Evolutionary conservation across 2,888 invertebrate species (phyloP).

Genomic region (Leptothorax acervorum): DNA sequence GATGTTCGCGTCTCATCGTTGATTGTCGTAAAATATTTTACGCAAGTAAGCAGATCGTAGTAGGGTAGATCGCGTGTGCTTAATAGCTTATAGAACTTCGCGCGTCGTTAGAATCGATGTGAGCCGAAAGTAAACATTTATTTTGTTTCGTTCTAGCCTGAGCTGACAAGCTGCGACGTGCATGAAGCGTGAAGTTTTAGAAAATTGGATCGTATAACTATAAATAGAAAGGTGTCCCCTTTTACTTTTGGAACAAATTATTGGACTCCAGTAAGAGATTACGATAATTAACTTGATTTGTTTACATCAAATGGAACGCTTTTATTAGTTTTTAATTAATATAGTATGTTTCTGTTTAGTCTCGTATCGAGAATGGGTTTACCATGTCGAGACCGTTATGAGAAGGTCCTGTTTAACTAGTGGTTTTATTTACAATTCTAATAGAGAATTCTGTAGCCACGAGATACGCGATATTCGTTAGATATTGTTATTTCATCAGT

Average conservation of each 20-base stretch:
- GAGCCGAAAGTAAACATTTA: background rate
- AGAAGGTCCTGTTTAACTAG: background rate
- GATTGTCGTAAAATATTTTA: slow-evolving; percentile 10
- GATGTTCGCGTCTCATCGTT: background rate
- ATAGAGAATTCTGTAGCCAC: background rate
- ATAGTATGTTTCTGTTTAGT: background rate
- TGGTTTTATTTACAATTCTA: slow-evolving; percentile 7
- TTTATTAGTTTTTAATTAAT: background rate
- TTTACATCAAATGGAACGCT: background rate
- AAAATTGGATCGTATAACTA: background rate
- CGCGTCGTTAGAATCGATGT: background rate
- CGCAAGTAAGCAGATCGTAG: background rate
- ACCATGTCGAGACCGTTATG: background rate
- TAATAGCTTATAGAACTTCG: background rate
- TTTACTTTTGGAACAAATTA: background rate
- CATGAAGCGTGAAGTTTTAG: background rate
- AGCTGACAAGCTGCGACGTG: background rate
- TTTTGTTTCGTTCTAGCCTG: background rate
- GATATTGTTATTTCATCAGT: background rate
- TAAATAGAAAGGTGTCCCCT: background rate
- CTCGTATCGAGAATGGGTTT: background rate
- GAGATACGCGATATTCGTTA: background rate
- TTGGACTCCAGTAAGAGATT: background rate
- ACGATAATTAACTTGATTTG: slow-evolving; percentile 5
- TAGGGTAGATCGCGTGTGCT: background rate